Conservation (phyloP, 1,140 invertebrate species). For the Zaprionus ghesquierei region DNA sequence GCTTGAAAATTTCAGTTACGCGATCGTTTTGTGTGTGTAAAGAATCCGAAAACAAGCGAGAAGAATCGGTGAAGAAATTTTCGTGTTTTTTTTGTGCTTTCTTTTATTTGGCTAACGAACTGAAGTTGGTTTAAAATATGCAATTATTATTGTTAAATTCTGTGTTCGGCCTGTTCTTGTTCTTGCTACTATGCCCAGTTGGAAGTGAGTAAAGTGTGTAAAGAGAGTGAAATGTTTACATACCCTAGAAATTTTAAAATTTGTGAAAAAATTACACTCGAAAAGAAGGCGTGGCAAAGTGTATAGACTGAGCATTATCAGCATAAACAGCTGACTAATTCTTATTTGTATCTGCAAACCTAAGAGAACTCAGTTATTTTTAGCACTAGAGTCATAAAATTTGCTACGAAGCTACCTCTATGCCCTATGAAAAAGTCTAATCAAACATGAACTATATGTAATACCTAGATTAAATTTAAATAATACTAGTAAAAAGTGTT, state of each 20-base stretch:
- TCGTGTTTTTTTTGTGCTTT: constrained; percentile 29
- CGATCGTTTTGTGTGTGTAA: constrained; percentile 8
- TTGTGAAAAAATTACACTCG: not conserved
- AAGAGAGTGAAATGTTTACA: not conserved
- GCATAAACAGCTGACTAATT: not conserved
- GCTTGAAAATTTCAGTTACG: not conserved
- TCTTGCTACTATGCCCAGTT: constrained; percentile 33
- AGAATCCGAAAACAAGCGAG: not conserved
- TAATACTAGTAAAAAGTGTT: not conserved
- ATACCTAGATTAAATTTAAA: too few species aligned
- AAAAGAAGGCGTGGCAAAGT: not conserved
- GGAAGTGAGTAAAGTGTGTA: constrained; percentile 50
- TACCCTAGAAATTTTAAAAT: not conserved
- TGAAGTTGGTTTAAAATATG: constrained; percentile 13
- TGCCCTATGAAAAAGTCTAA: too few species aligned
- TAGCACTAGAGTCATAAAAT: not conserved
- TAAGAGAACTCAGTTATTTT: not conserved
- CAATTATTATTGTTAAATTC: constrained; percentile 19
- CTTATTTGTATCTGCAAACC: not conserved
- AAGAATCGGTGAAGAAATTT: not conserved
- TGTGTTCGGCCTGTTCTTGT: not conserved
- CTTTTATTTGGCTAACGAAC: constrained; percentile 50
- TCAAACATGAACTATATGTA: too few species aligned
- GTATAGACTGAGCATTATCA: too few species aligned
- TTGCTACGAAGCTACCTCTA: not conserved